Evolutionary conservation across 2,888 invertebrate genomes (phyloP).

Genomic region (Hydrotaea diabolus): DNA sequence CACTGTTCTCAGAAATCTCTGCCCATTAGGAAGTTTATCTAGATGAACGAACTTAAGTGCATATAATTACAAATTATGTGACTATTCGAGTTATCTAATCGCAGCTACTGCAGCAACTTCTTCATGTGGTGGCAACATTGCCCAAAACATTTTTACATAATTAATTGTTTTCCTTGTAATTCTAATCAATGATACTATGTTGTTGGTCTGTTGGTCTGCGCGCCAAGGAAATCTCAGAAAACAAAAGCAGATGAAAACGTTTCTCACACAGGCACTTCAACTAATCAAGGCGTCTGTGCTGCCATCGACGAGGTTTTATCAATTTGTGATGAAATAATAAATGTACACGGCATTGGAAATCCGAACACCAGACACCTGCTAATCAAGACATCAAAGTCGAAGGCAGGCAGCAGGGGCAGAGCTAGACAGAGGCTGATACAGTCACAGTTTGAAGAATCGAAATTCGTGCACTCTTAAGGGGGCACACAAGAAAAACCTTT

Average conservation of each 20-base stretch:
- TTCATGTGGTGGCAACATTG: not conserved
- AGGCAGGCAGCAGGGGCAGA: conserved; percentile 41
- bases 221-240: not conserved
- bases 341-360: not conserved
- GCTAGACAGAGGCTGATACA: conserved; percentile 25
- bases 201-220: not conserved
- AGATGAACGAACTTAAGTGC: conserved; percentile 39
- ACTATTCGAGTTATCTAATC: conserved; percentile 18
- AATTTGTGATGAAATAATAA: conserved; percentile 57
- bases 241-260: too few species aligned
- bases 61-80: conserved; percentile 50
- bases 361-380: conserved; percentile 59
- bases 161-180: conserved; percentile 48
- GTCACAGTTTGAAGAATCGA: conserved; percentile 9
- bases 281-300: not conserved
- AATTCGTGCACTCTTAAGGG: conserved; percentile 36
- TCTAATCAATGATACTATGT: conserved; percentile 30
- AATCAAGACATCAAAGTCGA: conserved; percentile 64
- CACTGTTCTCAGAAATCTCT: not conserved
- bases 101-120: conserved; percentile 34
- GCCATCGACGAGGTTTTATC: conserved; percentile 37
- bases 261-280: conserved; percentile 20
- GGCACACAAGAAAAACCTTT: conserved; percentile 1
- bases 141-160: conserved; percentile 46
- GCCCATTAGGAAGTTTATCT: not conserved